Evolutionary conservation across 2,797 vertebrate genomes (phyloP).

Genomic region (Schizothorax lantsangensis): DNA sequence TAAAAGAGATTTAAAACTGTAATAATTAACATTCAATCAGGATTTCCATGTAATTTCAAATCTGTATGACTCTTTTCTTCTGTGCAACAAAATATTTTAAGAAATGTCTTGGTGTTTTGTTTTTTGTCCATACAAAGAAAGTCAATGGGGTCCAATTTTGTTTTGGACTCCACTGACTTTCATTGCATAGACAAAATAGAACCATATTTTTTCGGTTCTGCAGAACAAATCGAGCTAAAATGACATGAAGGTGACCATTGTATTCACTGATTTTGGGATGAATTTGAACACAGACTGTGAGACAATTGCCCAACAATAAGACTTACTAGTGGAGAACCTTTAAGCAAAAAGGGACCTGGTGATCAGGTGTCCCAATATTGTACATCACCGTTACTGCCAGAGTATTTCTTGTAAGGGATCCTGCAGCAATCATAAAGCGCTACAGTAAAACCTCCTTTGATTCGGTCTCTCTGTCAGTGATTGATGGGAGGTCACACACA

Average conservation of each 20-base stretch:
- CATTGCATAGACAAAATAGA: neutral
- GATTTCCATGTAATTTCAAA: neutral
- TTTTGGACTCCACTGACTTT: neutral
- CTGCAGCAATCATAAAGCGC: neutral
- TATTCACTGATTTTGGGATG: neutral
- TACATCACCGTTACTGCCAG: neutral
- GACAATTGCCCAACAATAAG: neutral
- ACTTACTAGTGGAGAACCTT: neutral
- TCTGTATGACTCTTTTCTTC: neutral
- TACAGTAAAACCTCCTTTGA: slow-evolving; percentile 3
- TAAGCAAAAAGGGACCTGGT: neutral
- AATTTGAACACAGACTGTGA: neutral
- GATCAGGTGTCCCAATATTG: neutral
- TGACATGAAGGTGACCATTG: neutral
- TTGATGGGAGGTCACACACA: slow-evolving; percentile 39
- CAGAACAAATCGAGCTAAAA: neutral
- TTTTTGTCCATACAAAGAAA: neutral
- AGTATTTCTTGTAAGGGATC: neutral
- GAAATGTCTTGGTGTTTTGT: neutral
- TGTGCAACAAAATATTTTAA: neutral
- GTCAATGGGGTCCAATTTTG: neutral
- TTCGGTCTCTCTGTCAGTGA: slow-evolving; percentile 17
- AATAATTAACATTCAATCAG: neutral
- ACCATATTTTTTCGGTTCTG: neutral
- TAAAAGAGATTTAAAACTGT: neutral